A percentile compares a stretch with the other conserved stretches of the same genome.
Evolutionary conservation across 1,140 invertebrate genomes (phyloP).

Genomic region (Heliothis virescens): DNA sequence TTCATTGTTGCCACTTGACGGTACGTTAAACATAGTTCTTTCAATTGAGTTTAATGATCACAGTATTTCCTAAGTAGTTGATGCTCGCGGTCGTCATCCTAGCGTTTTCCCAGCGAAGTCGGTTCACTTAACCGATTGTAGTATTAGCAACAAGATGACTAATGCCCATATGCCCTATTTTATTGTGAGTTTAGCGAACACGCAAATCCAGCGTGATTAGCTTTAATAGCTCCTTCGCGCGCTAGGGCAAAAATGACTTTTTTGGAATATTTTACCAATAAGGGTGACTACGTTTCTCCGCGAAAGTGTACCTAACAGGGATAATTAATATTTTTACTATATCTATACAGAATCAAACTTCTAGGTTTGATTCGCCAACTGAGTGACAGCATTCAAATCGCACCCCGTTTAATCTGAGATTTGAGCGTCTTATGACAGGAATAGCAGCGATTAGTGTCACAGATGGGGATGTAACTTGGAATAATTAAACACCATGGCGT

Average conservation of each 20-base stretch:
- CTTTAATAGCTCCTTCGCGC: background rate
- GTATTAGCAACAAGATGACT: background rate
- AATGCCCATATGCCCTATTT: background rate
- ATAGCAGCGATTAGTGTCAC: constrained; percentile 3
- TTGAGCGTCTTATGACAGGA: constrained; percentile 3
- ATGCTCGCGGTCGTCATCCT: background rate
- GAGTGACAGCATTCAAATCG: too few species aligned
- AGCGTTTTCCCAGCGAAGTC: constrained; percentile 19
- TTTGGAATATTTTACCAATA: too few species aligned
- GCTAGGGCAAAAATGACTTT: background rate
- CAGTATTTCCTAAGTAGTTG: constrained; percentile 29
- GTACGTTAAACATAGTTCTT: constrained; percentile 4
- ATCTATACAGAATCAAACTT: too few species aligned
- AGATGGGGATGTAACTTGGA: background rate
- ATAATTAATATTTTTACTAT: too few species aligned
- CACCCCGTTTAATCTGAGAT: background rate
- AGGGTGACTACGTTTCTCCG: too few species aligned
- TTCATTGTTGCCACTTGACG: constrained; percentile 32
- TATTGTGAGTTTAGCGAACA: constrained; percentile 2
- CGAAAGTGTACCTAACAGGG: too few species aligned
- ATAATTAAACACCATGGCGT: constrained; percentile 8
- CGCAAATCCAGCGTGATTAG: background rate
- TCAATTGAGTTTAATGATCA: constrained; percentile 41
- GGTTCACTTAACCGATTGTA: constrained; percentile 1
- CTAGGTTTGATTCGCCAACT: too few species aligned